phyloP scores from a whole-genome alignment of 2,888 invertebrate species.

The Galerucella calmariensis region DNA sequence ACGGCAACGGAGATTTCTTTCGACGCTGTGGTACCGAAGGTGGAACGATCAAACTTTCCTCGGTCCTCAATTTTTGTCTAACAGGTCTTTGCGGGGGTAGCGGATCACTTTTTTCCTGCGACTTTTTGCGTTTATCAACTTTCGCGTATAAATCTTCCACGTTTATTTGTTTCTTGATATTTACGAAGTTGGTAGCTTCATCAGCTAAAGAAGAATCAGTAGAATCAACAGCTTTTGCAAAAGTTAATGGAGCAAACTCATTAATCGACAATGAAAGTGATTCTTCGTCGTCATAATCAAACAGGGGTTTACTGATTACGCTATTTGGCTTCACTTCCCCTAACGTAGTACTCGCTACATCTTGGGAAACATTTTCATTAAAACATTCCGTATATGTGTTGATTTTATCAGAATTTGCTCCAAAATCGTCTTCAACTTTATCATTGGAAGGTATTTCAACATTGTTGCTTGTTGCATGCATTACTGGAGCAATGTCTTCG shows the following conservation, averaged over 20 bases:
- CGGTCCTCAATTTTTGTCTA: constrained; percentile 52
- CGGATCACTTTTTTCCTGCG: not conserved
- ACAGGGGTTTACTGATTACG: not conserved
- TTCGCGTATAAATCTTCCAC: constrained; percentile 53
- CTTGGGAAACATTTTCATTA: too few species aligned
- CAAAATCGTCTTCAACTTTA: too few species aligned
- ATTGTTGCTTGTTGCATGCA: too few species aligned
- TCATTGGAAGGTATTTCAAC: too few species aligned
- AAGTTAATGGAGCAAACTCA: constrained; percentile 23
- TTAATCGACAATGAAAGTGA: constrained; percentile 7
- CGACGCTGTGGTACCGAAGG: constrained; percentile 50
- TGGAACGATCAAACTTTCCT: constrained; percentile 7
- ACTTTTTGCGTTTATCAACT: constrained; percentile 43
- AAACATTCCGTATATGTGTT: too few species aligned
- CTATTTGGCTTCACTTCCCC: not conserved
- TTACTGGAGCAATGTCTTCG: too few species aligned
- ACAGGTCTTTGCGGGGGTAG: constrained; percentile 50
- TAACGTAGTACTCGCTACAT: not conserved
- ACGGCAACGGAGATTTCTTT: constrained; percentile 50
- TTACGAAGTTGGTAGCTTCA: constrained; percentile 15
- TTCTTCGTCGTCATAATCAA: constrained; percentile 21
- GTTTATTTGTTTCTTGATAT: constrained; percentile 28
- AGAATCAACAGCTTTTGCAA: constrained; percentile 37
- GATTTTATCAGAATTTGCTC: too few species aligned
- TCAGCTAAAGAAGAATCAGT: constrained; percentile 32